A percentile compares a stretch with the other conserved stretches of the same genome.
Conservation (phyloP, 2,113 vertebrate genomes). For the Notechis scutatus region DNA sequence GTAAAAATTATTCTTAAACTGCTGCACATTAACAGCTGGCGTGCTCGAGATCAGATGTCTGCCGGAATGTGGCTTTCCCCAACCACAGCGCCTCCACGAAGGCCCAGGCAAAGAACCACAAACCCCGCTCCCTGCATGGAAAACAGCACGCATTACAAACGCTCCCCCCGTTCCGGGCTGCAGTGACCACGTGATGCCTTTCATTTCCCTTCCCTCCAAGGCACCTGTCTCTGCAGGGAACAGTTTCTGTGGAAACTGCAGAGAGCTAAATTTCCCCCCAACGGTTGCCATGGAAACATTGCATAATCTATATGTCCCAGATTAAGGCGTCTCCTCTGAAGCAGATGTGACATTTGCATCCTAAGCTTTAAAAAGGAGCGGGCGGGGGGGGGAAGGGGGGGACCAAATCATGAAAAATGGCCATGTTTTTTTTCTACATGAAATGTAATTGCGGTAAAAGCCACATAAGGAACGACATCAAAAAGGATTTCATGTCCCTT, state of each 20-base stretch:
- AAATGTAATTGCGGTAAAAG: background rate
- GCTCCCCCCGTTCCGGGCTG: background rate
- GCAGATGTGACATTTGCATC: constrained; percentile 45
- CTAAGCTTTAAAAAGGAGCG: background rate
- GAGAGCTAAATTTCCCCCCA: constrained; percentile 35
- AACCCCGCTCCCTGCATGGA: background rate
- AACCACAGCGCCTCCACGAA: constrained; percentile 37
- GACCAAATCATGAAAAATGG: background rate
- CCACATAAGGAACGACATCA: background rate
- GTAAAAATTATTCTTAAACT: constrained; percentile 39
- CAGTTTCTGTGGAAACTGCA: constrained; percentile 72
- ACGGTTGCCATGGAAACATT: constrained; percentile 66
- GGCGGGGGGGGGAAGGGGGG: too few species aligned
- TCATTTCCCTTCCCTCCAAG: constrained; percentile 47
- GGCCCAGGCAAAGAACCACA: background rate
- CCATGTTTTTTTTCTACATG: background rate
- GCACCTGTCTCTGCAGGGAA: constrained; percentile 68
- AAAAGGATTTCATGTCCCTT: background rate
- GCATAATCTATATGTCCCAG: constrained; percentile 60
- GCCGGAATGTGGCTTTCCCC: constrained; percentile 51
- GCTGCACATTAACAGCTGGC: constrained; percentile 48
- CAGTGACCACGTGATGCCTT: constrained; percentile 28
- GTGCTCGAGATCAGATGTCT: constrained; percentile 32
- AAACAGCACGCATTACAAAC: background rate
- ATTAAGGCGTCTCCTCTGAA: constrained; percentile 38